Base-by-base conservation (phyloP, 2,888 invertebrate genomes). In the Amiota mariae region DNA sequence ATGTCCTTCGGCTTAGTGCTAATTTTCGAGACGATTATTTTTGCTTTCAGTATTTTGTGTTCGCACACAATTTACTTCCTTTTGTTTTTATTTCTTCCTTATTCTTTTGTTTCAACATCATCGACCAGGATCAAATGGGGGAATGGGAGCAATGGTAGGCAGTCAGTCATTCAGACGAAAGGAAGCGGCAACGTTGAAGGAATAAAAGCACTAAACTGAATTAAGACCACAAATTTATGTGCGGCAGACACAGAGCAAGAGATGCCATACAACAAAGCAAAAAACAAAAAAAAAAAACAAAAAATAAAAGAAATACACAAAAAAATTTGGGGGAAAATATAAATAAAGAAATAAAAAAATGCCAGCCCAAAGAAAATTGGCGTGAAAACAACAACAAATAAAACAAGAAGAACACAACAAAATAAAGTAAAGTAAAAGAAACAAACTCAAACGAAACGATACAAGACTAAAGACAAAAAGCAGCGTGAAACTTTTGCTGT, bases 221-320 rank as follows among this genome's bases (percentile, higher is more conserved):
- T 82, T 78, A 81, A 73, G 77, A 76, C 75, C 80, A 72, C 79
- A 80, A 81, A 82, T 79, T 82, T 81, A 82, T 82, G 81, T 76
- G 74, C 64, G 70, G 77, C 67, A 72, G 66, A 72, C 72, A 6
- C 36, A 36, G 36, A 36, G 36, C 8, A 57, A 72, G 54, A n/a
- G 67, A 72, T 72, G 72, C 56, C 57, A 20, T 12, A 46, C 51
- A 64, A 64, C 46, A 71, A 61, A 71, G 8, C 63, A 71, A 20
- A 49, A 59, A 20, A 48, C 2, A 47, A 48, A 57, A 49, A 61
- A 48, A 71, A 20, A 71, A 61, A 46, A 71, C 49, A 48, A 71
- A 20, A 71, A 61, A 46, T 61, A 48, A 71, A 51, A 63, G 1
- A 49, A 24, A 68, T 24, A 15, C 47, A 46, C 46, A 36, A n/a